Conservation (phyloP, 2,888 invertebrate genomes). For the Rhodophaea formosa region DNA sequence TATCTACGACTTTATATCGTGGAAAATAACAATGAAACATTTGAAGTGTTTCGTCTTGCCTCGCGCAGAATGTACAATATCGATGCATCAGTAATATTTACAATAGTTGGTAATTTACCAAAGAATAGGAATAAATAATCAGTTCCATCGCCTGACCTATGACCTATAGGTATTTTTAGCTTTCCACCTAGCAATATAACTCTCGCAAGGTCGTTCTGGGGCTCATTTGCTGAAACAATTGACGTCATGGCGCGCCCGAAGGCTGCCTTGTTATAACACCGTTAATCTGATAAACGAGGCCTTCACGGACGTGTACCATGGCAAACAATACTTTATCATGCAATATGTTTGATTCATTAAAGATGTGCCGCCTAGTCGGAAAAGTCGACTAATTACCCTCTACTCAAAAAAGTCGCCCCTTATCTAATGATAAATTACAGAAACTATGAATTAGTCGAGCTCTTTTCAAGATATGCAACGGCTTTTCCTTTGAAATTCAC, state of each 20-base stretch:
- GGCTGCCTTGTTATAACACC: slow-evolving; percentile 58
- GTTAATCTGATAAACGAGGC: slow-evolving; percentile 57
- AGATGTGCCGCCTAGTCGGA: too few species aligned
- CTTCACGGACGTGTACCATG: slow-evolving; percentile 34
- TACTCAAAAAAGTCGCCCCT: neutral
- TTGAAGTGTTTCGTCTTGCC: neutral
- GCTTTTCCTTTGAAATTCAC: slow-evolving; percentile 33
- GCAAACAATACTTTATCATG: neutral
- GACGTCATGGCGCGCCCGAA: slow-evolving; percentile 67
- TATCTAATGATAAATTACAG: slow-evolving; percentile 14
- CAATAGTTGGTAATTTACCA: neutral
- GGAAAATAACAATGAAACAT: neutral
- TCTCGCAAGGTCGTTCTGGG: slow-evolving; percentile 58
- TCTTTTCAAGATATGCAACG: neutral
- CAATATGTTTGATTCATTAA: neutral
- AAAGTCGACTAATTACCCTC: too few species aligned
- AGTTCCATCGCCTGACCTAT: slow-evolving; percentile 53
- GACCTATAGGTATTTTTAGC: slow-evolving; percentile 74
- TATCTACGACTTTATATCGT: too few species aligned
- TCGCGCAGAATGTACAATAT: neutral
- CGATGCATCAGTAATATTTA: neutral
- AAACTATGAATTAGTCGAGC: neutral
- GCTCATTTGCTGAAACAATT: slow-evolving; percentile 76
- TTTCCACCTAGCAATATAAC: slow-evolving; percentile 51
- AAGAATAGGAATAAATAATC: neutral